These are phyloP conservation scores for Ichneumoninae sp. DNA, from an alignment of 2,888 invertebrate species.

Conservation along the genomic window DNA sequence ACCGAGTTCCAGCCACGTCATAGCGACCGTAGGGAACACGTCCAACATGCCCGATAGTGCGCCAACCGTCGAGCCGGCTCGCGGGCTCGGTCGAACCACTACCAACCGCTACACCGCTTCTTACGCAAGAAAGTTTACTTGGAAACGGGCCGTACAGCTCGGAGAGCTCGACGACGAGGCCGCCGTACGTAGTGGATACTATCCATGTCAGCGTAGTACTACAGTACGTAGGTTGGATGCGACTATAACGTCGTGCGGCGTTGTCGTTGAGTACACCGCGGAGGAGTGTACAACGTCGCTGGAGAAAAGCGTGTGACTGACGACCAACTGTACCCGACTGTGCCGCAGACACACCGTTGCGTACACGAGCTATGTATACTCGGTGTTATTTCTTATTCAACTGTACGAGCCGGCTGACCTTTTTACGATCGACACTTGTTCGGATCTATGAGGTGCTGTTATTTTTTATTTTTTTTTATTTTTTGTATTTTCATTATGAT, in stretches of 20 bases:
- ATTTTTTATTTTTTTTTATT: background rate
- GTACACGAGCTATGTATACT: background rate
- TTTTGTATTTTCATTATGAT: background rate
- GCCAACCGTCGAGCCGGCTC: conserved; percentile 9
- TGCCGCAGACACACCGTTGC: background rate
- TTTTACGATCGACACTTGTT: background rate
- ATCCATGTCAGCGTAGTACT: conserved; percentile 39
- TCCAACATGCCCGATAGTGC: background rate
- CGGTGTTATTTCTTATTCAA: conserved; percentile 12
- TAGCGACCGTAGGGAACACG: conserved; percentile 6
- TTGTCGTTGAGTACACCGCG: background rate
- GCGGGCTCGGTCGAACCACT: background rate
- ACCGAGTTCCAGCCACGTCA: conserved; percentile 59
- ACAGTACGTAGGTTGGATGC: conserved; percentile 33
- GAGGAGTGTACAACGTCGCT: background rate
- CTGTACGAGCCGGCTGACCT: background rate
- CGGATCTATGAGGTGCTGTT: background rate
- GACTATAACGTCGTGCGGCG: background rate
- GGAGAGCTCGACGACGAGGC: background rate
- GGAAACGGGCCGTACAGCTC: conserved; percentile 14
- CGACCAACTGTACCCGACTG: conserved; percentile 12
- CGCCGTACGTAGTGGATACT: conserved; percentile 16
- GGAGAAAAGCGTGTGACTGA: conserved; percentile 30
- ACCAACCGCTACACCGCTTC: conserved; percentile 24
- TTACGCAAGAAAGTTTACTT: conserved; percentile 55